Evolutionary conservation across 2,888 invertebrate genomes (phyloP), one percentile per base, ranked within the genome.

Genomic region (Macrosiphum euphorbiae): DNA sequence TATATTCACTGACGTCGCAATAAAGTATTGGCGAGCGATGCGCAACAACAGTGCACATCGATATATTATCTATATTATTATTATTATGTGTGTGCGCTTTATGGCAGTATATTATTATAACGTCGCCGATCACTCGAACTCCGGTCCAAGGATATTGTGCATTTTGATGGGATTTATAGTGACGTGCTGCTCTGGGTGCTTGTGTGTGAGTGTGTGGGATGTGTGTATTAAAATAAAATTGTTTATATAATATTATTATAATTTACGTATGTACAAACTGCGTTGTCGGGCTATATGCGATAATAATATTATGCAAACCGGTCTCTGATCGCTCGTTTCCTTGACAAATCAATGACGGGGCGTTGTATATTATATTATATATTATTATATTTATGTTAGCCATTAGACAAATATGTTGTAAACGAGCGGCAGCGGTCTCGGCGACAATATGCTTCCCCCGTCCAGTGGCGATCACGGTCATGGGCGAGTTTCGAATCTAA

Each of bases 1-100:
- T 58, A 86, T 92, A 92, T 92, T 92, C 91, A 86, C 91, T 61
- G 91, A 87, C 91, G 41, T 50, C 10, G 92, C 87, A 87, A 92
- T 92, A 88, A 92, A 87, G 87, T 50, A 92, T 87, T 92, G 61
- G 28, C 87, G 47, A 58, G 26, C 91, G 92, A 86, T 91, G 58
- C 44, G 50, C 86, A 67, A 78, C 78, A 78, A 78, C 78, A 78
- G 78, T 20, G 24, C 28, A 85, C 55, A 13, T 35, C 20, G n/a
- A 55, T 88, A 41, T 50, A 28, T 50, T 78, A 44, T 24, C 10
- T 52, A 35, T 35, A 55, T 35, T 55, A 24, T 26, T 26, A 58
- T 58, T 85, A 85, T 44, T 85, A 44, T 88, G 47, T 20, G 35
- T 78, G 78, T 78, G 20, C 20, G 7, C 8, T 35, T 35, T 78